Base-by-base conservation (phyloP, 2,888 invertebrate species). In the Eristalinus sepulchralis region DNA sequence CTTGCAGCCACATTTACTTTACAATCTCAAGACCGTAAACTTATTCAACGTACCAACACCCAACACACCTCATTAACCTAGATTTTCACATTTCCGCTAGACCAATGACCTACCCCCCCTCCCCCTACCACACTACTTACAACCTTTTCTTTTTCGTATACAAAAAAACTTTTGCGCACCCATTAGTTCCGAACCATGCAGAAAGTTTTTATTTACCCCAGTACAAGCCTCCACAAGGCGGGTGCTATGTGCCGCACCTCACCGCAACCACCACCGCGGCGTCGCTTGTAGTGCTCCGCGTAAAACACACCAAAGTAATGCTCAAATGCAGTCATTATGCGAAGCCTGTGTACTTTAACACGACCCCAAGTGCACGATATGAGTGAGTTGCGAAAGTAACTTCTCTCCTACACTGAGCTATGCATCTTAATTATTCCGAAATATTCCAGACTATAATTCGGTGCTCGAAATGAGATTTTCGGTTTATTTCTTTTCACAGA, bases 11-110 rank as follows among this genome's bases (percentile, higher is more conserved):
- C 47, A 47, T 47, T 47, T 47, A 47, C 47, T 47, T 17, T 47
- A 47, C 47, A 47, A 47, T 47, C 47, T 17, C 17, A 47, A 47
- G 47, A 22, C 57, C 57, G 24, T 22, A 57, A 63, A 63, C 62
- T 63, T 34, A 63, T 63, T 34, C n/a, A 63, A 34, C 1, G 33
- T 33, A 63, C 62, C 33, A n/a, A n/a, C n/a, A 17, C 33, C 34
- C 5, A 63, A 34, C 62, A 34, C 62, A 63, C 62, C 62, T 63
- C 62, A 63, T 63, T 63, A 63, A 63, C 62, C 62, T 33, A 63
- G 17, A 63, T 63, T 63, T 20, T 34, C 57, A 13, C 24, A 57
- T 20, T 57, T 57, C 57, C 57, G 10, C n/a, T 11, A 57, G 47
- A 57, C 24, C 57, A 11, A 57, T 57, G 3, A 24, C 22, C 22